These are phyloP conservation scores for Papilio demoleus DNA, from an alignment of 2,888 invertebrate genomes.

Conservation along the genomic window DNA sequence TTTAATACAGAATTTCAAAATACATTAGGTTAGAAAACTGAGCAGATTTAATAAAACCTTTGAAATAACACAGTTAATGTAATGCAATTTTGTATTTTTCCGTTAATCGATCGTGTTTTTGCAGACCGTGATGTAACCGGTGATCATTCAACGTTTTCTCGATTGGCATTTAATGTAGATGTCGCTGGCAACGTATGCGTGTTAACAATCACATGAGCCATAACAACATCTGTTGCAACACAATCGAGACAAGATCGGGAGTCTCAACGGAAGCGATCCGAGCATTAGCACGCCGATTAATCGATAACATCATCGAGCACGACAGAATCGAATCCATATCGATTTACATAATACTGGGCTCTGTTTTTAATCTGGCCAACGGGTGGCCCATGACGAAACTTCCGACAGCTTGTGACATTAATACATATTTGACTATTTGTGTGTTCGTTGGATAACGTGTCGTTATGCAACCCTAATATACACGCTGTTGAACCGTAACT, in stretches of 20 bases:
- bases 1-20: background rate
- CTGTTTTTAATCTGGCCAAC: constrained; percentile 65
- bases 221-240: constrained; percentile 23
- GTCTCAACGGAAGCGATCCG: constrained; percentile 47
- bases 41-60: background rate
- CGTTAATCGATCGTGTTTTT: background rate
- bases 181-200: background rate
- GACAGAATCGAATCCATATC: constrained; percentile 47
- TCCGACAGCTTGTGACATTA: constrained; percentile 70
- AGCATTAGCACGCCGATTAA: constrained; percentile 48
- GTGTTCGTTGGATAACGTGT: constrained; percentile 75
- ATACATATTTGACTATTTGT: constrained; percentile 61
- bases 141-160: background rate
- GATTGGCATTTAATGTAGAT: background rate
- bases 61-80: background rate
- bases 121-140: background rate
- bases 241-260: constrained; percentile 31
- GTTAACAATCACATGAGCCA: constrained; percentile 28
- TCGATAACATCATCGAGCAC: constrained; percentile 51
- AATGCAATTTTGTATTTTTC: background rate
- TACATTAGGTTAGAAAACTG: background rate
- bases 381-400: constrained; percentile 70
- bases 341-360: constrained; percentile 64
- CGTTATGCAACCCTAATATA: constrained; percentile 66
- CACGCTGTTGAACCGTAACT: constrained; percentile 48